A percentile compares a stretch with the other conserved stretches of the same genome.
Conservation (phyloP, 35 echinoderm and acorn worm species). For the Hemicentrotus pulcherrimus region DNA sequence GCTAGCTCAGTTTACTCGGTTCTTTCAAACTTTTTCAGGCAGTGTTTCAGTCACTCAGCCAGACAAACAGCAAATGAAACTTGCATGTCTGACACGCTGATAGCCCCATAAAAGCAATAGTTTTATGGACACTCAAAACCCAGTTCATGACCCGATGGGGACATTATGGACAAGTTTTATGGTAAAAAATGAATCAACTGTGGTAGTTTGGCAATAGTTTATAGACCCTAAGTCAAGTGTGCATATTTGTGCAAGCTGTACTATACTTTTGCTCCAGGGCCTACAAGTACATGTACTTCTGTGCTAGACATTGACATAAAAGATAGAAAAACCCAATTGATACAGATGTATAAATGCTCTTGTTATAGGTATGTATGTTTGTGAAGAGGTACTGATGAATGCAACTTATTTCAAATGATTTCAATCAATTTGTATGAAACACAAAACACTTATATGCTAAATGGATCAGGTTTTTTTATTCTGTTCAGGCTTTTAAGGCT, state of each 20-base stretch:
- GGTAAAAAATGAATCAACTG: constrained; percentile 9
- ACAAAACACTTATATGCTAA: too few relatives aligned
- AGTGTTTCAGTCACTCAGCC: neutral
- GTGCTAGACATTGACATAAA: neutral
- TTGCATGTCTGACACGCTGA: neutral
- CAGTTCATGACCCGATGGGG: neutral
- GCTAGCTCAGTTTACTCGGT: too few relatives aligned
- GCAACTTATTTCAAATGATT: too few relatives aligned
- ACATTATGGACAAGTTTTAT: constrained; percentile 22
- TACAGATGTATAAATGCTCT: too few relatives aligned
- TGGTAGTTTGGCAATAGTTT: constrained; percentile 18
- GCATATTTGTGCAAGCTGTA: neutral
- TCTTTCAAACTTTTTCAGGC: too few relatives aligned
- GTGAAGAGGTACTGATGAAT: too few relatives aligned
- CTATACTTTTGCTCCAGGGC: neutral
- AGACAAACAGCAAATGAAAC: neutral
- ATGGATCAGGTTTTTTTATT: too few relatives aligned
- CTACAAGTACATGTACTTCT: neutral
- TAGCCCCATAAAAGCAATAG: constrained; percentile 18
- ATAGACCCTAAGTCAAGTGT: neutral
- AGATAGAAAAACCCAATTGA: neutral
- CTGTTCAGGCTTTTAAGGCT: too few relatives aligned
- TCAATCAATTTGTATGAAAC: too few relatives aligned
- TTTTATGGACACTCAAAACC: constrained; percentile 15
- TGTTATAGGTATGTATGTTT: too few relatives aligned